Conservation (phyloP, 2,797 vertebrate genomes). For the Sternarchorhynchus goeldii region DNA sequence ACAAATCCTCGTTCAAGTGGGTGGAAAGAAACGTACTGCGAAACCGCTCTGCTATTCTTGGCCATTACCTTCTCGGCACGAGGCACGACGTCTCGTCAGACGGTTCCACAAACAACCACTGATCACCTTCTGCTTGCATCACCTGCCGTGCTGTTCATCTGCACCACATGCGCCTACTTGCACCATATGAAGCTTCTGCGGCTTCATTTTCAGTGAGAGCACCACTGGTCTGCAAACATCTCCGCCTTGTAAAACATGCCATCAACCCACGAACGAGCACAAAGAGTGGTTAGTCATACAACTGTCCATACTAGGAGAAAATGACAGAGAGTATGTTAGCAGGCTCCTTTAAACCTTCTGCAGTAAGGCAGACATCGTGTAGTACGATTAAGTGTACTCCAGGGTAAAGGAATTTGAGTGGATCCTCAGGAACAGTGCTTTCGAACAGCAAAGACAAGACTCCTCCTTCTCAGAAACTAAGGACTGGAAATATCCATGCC, state of each 20-base stretch:
- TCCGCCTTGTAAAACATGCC: background rate
- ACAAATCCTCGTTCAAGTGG: background rate
- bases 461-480: background rate
- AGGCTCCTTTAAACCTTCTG: background rate
- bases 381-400: no score
- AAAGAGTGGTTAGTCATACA: slow-evolving; percentile 21
- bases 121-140: no score
- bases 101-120: no score
- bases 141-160: no score
- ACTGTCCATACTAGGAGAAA: background rate
- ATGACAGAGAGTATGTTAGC: background rate
- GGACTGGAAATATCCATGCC: background rate
- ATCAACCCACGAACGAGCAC: background rate
- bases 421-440: no score
- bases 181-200: no score
- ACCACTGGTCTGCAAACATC: background rate
- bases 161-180: no score
- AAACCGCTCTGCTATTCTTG: background rate
- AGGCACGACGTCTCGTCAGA: background rate
- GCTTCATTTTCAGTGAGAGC: background rate
- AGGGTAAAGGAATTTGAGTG: no score
- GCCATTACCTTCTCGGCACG: background rate
- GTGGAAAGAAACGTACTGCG: background rate
- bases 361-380: no score
- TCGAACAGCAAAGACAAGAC: background rate